Evolutionary conservation across 2,888 invertebrate species (phyloP).

Genomic region (Chymomyza amoena): DNA sequence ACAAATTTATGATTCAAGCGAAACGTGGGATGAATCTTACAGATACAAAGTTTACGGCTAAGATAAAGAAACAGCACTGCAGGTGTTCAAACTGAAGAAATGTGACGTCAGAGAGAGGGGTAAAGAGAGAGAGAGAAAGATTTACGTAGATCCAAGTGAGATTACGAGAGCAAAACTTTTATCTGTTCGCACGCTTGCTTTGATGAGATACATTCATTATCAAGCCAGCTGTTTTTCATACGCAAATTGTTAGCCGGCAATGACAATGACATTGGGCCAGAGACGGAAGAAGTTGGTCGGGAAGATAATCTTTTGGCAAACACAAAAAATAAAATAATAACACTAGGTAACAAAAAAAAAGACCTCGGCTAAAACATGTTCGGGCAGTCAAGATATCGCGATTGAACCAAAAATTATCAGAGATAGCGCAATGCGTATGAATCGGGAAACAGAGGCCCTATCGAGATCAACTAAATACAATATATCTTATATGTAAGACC

Average conservation of each 20-base stretch:
- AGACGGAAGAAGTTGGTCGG: too few species aligned
- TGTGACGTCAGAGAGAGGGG: neutral
- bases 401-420: too few species aligned
- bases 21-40: constrained; percentile 58
- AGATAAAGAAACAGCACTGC: neutral
- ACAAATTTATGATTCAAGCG: constrained; percentile 52
- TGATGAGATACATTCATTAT: constrained; percentile 7
- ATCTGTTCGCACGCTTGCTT: too few species aligned
- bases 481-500: too few species aligned
- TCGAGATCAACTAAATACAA: too few species aligned
- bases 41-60: constrained; percentile 8
- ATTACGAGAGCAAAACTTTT: too few species aligned
- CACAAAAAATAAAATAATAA: constrained; percentile 3
- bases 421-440: too few species aligned
- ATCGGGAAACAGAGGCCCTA: too few species aligned
- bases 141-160: too few species aligned
- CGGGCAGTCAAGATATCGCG: neutral
- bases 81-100: neutral
- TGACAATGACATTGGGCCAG: constrained; percentile 3
- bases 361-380: too few species aligned
- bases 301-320: neutral
- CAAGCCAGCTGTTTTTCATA: constrained; percentile 44
- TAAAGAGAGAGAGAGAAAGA: neutral
- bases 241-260: constrained; percentile 35
- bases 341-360: neutral